Evolutionary conservation across 2,797 vertebrate genomes (phyloP), one percentile per base, ranked within the genome.

Genomic region (Chloroceryle amazona): DNA sequence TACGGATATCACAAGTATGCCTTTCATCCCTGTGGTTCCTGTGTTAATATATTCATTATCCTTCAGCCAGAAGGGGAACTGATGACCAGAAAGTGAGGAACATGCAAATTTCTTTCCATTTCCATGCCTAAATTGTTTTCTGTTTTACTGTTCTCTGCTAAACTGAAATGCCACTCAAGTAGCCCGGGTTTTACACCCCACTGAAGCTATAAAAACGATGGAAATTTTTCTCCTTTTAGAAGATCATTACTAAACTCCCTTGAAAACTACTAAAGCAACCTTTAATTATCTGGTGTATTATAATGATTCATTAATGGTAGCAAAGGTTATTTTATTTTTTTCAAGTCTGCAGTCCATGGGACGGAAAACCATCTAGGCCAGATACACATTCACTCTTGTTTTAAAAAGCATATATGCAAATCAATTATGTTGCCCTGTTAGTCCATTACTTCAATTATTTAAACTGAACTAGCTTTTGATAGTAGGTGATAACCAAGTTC

Each of bases 251-350:
- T 49, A 73, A 82, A 67, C 26, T 68, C 61, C 60, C 46, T 51
- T 54, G 73, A 76, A 89, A 82, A 75, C 26, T 68, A 62, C 67
- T 87, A 90, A 80, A 68, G 35, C 10, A 57, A 20, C 54, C 84
- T 60, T 70, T 84, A 93, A 90, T 79, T 61, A 86, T 57, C 51
- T 52, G 33, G 58, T 71, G 16, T 60, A 91, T 81, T 61, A 73
- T 49, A 71, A 73, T 85, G 39, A 93, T 73, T 86, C 66, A 70
- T 39, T 87, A 61, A 58, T 52, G 23, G 23, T 72, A 74, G 74
- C 46, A 97, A 93, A 95, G 62, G 57, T 72, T 84, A 65, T 49
- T 66, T 67, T 46, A 52, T 41, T 92, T 79, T 79, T 76, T 70
- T 70, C 60, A 83, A 52, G 61, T 31, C 35, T 86, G 63, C 37